Base-by-base conservation (phyloP, 2,888 invertebrate species). In the Thymelicus lineola region DNA sequence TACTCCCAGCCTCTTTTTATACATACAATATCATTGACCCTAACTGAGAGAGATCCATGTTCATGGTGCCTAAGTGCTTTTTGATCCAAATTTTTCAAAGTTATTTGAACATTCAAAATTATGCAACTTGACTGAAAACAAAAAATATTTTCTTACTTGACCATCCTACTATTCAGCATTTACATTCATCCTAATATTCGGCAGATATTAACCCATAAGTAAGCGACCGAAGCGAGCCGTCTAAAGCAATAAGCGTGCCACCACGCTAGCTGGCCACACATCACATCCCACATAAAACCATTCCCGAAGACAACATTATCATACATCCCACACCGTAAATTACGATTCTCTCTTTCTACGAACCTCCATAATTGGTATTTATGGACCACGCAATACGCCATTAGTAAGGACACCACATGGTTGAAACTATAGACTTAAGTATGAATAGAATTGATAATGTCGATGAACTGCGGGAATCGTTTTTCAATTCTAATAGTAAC, bases 361-460 rank as follows among this genome's bases (percentile, higher is more conserved):
- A 48, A 58, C 72, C 57, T 73, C 65, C 71, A 78, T 87, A 87
- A 87, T 87, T 82, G 82, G 84, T 86, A 87, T 87, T 87, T 87
- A 87, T 85, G 82, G 79, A 72, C 74, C 77, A 74, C 82, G 83
- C 83, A 84, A 87, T 87, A 86, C 85, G 82, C 82, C 85, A 87
- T 86, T 86, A 87, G 81, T 76, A 64, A 59, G 58, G 58, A 58
- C 58, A 46, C 36, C 50, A 58, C 66, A 66, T 48, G 36, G 35
- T 17, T 53, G 36, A 0, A 12, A n/a, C 48, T 3, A 66, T 36
- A 66, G 66, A 66, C 12, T 10, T 17, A 57, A 3, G 7, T 9
- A 42, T 0, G 28, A 10, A 20, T 57, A 55, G 57, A 35, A n/a
- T 1, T 57, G 36, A 36, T n/a, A 42, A 9, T 42, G 42, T 42